A percentile compares a stretch with the other conserved stretches of the same genome.
Conservation (phyloP, 2,888 invertebrate species). For the Macropis europaea region DNA sequence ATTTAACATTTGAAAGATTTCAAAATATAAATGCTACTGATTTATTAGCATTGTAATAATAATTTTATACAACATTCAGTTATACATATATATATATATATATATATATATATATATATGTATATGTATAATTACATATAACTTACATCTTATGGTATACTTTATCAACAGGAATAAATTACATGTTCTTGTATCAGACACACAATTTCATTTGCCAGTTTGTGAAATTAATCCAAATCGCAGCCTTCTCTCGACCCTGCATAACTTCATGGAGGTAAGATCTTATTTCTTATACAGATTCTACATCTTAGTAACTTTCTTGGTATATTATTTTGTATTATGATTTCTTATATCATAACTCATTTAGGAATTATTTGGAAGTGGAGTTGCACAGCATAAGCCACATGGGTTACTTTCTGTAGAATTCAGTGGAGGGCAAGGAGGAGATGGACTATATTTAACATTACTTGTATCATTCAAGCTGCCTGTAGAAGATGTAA, state of each 20-base stretch:
- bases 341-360: neutral
- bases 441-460: conserved; percentile 89
- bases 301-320: neutral
- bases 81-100: no score
- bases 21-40: neutral
- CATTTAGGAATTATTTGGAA: conserved; percentile 89
- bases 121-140: conserved; percentile 13
- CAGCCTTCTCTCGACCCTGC: conserved; percentile 91
- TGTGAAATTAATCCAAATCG: conserved; percentile 94
- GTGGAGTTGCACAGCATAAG: conserved; percentile 91
- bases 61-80: no score
- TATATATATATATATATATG: no score
- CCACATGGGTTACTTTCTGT: conserved; percentile 90
- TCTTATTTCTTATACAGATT: neutral
- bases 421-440: conserved; percentile 84
- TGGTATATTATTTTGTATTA: neutral
- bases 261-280: conserved; percentile 91
- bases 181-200: conserved; percentile 92
- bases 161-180: conserved; percentile 84
- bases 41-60: neutral
- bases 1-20: neutral
- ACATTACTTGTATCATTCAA: conserved; percentile 92
- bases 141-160: conserved; percentile 19
- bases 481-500: conserved; percentile 92
- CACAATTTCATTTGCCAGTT: conserved; percentile 90